phyloP scores from a whole-genome alignment of 2,888 invertebrate species.

The Chaitophorus viminalis region DNA sequence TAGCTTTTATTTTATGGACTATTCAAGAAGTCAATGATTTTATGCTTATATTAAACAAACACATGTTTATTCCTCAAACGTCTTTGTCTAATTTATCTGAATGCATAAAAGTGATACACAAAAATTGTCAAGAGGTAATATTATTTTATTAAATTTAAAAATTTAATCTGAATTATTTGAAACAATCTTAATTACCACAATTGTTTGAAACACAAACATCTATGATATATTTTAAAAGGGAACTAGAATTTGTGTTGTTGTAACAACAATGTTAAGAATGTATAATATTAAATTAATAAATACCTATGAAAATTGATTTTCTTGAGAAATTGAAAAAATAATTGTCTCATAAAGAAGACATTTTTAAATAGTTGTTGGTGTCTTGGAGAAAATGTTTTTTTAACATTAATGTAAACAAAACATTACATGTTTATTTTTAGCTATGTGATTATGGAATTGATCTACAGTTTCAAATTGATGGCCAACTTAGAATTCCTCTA shows the following conservation, averaged over 20 bases:
- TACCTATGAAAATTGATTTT: no score
- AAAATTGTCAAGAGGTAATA: conserved; percentile 76
- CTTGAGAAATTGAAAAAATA: no score
- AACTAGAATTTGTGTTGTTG: no score
- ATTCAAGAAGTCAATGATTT: conserved; percentile 83
- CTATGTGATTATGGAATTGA: conserved; percentile 81
- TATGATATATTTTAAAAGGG: no score
- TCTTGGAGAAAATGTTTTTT: neutral
- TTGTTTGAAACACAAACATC: no score
- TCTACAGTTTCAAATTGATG: conserved; percentile 89
- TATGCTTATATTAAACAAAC: conserved; percentile 83
- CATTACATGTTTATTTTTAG: conserved; percentile 67
- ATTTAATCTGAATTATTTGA: no score
- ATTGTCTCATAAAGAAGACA: no score
- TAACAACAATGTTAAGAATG: no score
- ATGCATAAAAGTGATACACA: conserved; percentile 83
- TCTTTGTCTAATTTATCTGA: conserved; percentile 85
- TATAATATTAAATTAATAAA: no score
- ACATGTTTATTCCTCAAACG: conserved; percentile 90
- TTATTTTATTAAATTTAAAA: neutral
- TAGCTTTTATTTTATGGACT: conserved; percentile 91
- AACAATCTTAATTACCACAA: no score
- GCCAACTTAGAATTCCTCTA: conserved; percentile 81
- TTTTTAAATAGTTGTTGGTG: no score
- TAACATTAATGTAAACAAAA: conserved; percentile 59